Percentiles rank a stretch among this genome's conserved stretches.
Conservation (phyloP, 2,113 vertebrate genomes). For the Puma concolor region DNA sequence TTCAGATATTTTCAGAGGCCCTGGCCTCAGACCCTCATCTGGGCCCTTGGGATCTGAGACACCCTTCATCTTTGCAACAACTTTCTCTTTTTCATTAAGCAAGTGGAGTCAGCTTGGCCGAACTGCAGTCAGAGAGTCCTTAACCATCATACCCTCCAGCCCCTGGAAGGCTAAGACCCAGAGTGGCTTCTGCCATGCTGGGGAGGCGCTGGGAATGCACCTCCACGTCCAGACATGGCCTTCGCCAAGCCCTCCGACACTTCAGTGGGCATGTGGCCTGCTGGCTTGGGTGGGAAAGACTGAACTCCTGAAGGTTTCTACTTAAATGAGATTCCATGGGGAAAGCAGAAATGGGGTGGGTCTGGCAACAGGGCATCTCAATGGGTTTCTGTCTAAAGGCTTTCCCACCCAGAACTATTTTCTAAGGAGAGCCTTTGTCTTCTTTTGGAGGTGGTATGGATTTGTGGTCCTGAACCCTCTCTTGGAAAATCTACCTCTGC, state of each 20-base stretch:
- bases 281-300: background rate
- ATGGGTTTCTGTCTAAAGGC: conserved; percentile 47
- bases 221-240: background rate
- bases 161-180: background rate
- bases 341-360: conserved; percentile 12
- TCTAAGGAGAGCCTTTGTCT: conserved; percentile 65
- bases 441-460: conserved; percentile 37
- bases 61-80: background rate
- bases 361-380: background rate
- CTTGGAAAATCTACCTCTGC: conserved; percentile 69
- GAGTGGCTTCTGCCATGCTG: no score
- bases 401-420: conserved; percentile 55
- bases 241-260: background rate
- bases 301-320: conserved; percentile 21
- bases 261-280: background rate
- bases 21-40: background rate
- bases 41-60: background rate
- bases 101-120: background rate
- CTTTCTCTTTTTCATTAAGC: background rate
- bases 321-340: background rate
- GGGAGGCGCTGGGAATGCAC: background rate
- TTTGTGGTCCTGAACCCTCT: conserved; percentile 53
- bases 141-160: fast-evolving
- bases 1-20: background rate
- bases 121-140: background rate